phyloP scores from a whole-genome alignment of 2,797 vertebrate species.

The Podarcis lilfordi region DNA sequence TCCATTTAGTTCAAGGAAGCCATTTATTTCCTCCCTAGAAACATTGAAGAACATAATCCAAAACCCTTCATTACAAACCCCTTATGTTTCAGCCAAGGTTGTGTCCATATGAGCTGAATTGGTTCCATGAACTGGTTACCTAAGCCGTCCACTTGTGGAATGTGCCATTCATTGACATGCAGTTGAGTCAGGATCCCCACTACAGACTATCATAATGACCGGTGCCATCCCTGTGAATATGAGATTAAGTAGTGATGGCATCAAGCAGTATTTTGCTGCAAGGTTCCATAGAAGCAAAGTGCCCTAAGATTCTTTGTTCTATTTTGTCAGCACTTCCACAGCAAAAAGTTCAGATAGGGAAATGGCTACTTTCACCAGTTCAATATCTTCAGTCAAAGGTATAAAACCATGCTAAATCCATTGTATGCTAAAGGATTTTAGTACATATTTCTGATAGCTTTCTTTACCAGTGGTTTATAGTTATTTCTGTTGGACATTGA shows the following conservation, averaged over 20 bases:
- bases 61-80: background rate
- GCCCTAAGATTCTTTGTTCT: background rate
- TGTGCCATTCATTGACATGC: background rate
- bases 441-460: background rate
- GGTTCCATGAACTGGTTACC: background rate
- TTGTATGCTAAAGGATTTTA: background rate
- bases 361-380: background rate
- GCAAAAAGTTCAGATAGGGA: background rate
- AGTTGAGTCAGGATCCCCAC: background rate
- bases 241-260: background rate
- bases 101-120: background rate
- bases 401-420: background rate
- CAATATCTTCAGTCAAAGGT: background rate
- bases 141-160: background rate
- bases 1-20: background rate
- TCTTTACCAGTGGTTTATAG: background rate
- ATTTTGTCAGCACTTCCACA: background rate
- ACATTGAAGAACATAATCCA: background rate
- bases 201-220: background rate
- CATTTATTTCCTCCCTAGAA: background rate
- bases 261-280: background rate
- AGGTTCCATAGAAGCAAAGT: background rate
- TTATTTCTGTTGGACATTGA: background rate
- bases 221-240: background rate
- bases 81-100: background rate